Evolutionary conservation across 2,113 vertebrate genomes (phyloP), one percentile per base, ranked within the genome.

Genomic region (Electrona antarctica): DNA sequence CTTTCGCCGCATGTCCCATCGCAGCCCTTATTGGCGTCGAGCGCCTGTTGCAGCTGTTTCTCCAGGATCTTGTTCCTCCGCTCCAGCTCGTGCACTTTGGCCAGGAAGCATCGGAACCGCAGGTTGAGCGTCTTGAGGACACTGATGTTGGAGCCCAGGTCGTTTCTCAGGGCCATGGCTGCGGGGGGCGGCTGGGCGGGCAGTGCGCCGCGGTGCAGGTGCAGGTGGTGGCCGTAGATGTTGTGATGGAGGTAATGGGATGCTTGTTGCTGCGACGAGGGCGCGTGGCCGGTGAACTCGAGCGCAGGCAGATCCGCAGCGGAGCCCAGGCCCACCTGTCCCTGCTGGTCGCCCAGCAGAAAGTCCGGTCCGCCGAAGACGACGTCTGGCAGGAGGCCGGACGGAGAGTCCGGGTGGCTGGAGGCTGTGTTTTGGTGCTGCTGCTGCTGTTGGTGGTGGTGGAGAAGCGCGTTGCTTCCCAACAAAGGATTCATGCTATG

Each of bases 61-160:
- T 97, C 97, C 84, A 98, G 81, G 77, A 95, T 95, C 89, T 96
- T 96, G 88, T 98, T 98, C 52, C 97, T 92, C 67, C 97, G 94
- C 92, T 98, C 97, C 74, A 98, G 81, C 71, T 98, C 97, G 29
- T 98, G 97, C 69, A 98, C 97, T 85, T 98, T 98, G 29, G 97
- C 97, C 88, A 98, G 82, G 89, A 98, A 98, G 91, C 97, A 98
- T 57, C 97, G 92, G 89, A 98, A 98, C 2, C 97, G 92, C 74
- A 98, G 90, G 74, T 98, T 98, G 60, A 98, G 95, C 4, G 96
- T 97, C 90, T 99, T 98, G 29, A 99, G 94, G 73, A 98, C 95
- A 76, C 93, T 95, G 90, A 99, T 98, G 93, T 99, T 99, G 89
- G 97, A 98, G 59, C 97, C 97, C 87, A 98, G 85, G 93, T 98